Evolutionary conservation across 2,113 vertebrate genomes (phyloP).

Genomic region (Phaetusa simplex): DNA sequence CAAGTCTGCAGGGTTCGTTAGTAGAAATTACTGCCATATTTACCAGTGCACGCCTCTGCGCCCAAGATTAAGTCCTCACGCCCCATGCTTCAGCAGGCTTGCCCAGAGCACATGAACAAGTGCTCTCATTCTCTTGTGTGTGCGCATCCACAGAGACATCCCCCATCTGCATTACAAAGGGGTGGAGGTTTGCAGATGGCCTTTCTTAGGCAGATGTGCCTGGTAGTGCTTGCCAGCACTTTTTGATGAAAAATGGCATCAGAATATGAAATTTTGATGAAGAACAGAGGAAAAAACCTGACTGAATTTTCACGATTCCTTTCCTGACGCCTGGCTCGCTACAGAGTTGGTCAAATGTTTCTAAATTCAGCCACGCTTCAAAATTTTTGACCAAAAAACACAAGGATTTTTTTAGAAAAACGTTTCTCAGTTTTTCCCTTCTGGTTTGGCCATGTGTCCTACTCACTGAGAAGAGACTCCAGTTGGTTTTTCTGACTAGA

Average conservation of each 20-base stretch:
- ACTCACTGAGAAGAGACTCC: slow-evolving; percentile 34
- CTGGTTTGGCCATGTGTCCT: slow-evolving; percentile 49
- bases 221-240: not conserved
- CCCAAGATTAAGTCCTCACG: not conserved
- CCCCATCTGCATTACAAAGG: accelerated
- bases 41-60: not conserved
- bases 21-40: not conserved
- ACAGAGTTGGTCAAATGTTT: not conserved
- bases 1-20: accelerated
- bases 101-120: not conserved
- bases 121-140: not conserved
- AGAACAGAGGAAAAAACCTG: not conserved
- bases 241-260: not conserved
- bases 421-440: slow-evolving; percentile 34
- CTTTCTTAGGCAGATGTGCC: not conserved
- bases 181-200: not conserved
- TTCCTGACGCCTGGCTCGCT: not conserved
- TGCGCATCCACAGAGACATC: not conserved
- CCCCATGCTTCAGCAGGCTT: not conserved
- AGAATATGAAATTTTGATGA: not conserved
- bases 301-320: not conserved
- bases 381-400: slow-evolving; percentile 43
- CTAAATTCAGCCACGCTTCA: slow-evolving; percentile 33
- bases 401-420: slow-evolving; percentile 18
- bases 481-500: slow-evolving; percentile 45